Base-by-base conservation (phyloP, 2,113 vertebrate species). In the Rhabdornis inornatus region DNA sequence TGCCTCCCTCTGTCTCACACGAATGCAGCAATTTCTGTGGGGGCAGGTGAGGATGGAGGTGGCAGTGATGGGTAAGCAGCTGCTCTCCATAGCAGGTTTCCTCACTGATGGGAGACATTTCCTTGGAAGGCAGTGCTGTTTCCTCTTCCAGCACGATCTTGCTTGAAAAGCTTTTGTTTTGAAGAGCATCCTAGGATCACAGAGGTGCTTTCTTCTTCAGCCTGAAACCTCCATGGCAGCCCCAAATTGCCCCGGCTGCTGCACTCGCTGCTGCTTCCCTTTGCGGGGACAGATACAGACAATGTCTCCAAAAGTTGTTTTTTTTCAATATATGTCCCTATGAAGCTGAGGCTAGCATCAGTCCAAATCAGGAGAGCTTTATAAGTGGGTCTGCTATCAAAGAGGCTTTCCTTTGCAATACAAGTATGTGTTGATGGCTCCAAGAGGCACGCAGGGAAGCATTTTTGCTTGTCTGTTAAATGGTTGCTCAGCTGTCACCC, bases 401-500 rank as follows among this genome's bases (percentile, higher is more conserved):
- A 49, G 72, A 72, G 23, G 25, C 76, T 90, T 83, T 94, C 50
- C 27, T 42, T 93, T 86, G 23, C 68, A 89, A 17, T 21, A 39
- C 35, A 89, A 24, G 27, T 77, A n/a, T 24, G 19, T 74, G 35
- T 83, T 50, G 70, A 72, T 83, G 42, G 27, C 68, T 86, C 39
- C 55, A 81, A 40, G 56, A 84, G 94, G 60, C 69, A 55, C 28
- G n/a, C 5, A 87, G 75, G 37, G 68, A 75, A 68, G 37, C 56
- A 37, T 70, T 93, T 90, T 71, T 94, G 76, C 71, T 4, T 4
- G 47, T 78, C 72, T 94, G 60, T 91, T 84, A 87, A 96, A 70
- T 68, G 50, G 68, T 57, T 88, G 83, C 76, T 96, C 79, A 92
- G 72, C 72, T 88, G 90, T 92, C 83, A 89, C 83, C 53, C 76